Percentiles rank a stretch among this genome's conserved stretches.
Conservation (phyloP, 2,888 invertebrate genomes). For the Atrina japonica region DNA sequence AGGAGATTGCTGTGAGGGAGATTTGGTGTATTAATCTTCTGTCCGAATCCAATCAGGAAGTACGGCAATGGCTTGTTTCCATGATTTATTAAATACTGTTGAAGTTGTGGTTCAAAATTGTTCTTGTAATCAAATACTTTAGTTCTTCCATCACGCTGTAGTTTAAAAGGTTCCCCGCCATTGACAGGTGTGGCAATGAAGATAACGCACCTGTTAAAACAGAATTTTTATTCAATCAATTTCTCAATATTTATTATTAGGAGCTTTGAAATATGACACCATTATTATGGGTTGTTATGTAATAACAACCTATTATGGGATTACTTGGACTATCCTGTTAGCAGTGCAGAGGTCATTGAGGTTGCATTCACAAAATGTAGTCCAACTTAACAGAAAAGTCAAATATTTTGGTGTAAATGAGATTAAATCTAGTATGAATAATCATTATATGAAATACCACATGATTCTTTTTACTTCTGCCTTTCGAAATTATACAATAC, state of each 20-base stretch:
- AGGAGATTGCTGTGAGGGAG: constrained; percentile 52
- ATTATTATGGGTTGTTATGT: too few relatives aligned
- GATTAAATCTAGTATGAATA: too few relatives aligned
- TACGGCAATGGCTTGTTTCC: constrained; percentile 57
- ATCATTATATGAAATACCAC: too few relatives aligned
- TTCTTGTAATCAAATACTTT: constrained; percentile 58
- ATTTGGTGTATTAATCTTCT: constrained; percentile 49
- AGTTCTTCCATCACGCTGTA: constrained; percentile 51
- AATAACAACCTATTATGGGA: too few relatives aligned
- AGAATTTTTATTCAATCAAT: not conserved
- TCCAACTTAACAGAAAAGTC: too few relatives aligned
- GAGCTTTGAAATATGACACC: too few relatives aligned
- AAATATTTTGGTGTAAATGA: too few relatives aligned
- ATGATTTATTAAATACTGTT: constrained; percentile 41
- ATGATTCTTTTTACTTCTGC: not conserved
- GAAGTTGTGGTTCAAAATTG: constrained; percentile 54
- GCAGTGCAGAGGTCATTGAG: too few relatives aligned
- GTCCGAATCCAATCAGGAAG: constrained; percentile 66
- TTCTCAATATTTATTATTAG: too few relatives aligned
- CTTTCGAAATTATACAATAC: too few relatives aligned
- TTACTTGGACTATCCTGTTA: too few relatives aligned
- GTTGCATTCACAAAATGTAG: too few relatives aligned
- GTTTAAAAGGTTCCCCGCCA: constrained; percentile 49
- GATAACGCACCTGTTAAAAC: constrained; percentile 59
- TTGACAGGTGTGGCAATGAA: constrained; percentile 54